Evolutionary conservation across 2,888 invertebrate genomes (phyloP).

Genomic region (Coelinius sp.): DNA sequence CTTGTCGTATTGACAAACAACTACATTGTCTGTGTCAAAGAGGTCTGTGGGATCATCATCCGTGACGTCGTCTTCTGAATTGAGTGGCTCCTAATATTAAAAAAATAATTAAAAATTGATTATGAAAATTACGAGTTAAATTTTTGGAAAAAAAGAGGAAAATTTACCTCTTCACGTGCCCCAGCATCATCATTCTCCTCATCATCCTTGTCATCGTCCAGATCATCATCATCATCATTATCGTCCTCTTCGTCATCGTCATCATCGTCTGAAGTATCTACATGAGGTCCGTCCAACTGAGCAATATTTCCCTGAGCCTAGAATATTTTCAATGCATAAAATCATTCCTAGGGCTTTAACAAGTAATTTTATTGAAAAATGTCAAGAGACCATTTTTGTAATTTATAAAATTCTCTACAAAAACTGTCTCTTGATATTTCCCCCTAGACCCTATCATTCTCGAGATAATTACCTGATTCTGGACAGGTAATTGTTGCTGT

Average conservation of each 20-base stretch:
- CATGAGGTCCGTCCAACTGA: constrained; percentile 76
- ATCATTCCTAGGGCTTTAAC: too few species aligned
- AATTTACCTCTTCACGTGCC: constrained; percentile 67
- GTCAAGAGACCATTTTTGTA: too few species aligned
- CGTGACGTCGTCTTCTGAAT: constrained; percentile 97
- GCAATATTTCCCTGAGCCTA: constrained; percentile 61
- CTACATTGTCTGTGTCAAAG: constrained; percentile 99
- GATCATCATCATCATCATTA: constrained; percentile 72
- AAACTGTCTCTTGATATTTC: too few species aligned
- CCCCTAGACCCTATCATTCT: too few species aligned
- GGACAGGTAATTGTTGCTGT: constrained; percentile 58
- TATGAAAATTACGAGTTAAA: constrained; percentile 31
- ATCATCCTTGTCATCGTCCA: constrained; percentile 71
- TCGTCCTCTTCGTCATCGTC: constrained; percentile 84
- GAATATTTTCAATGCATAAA: background rate
- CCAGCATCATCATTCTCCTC: constrained; percentile 69
- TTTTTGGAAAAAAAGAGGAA: constrained; percentile 49
- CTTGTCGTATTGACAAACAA: constrained; percentile 99
- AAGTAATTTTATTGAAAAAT: too few species aligned
- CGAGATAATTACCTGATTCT: constrained; percentile 58
- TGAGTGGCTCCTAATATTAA: constrained; percentile 85
- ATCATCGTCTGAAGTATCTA: constrained; percentile 83
- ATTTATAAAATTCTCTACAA: too few species aligned
- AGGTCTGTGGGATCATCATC: constrained; percentile 95
- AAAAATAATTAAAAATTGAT: background rate